A percentile compares a stretch with the other conserved stretches of the same genome.
Conservation (phyloP, 2,113 vertebrate species). For the Herpailurus yagouaroundi region DNA sequence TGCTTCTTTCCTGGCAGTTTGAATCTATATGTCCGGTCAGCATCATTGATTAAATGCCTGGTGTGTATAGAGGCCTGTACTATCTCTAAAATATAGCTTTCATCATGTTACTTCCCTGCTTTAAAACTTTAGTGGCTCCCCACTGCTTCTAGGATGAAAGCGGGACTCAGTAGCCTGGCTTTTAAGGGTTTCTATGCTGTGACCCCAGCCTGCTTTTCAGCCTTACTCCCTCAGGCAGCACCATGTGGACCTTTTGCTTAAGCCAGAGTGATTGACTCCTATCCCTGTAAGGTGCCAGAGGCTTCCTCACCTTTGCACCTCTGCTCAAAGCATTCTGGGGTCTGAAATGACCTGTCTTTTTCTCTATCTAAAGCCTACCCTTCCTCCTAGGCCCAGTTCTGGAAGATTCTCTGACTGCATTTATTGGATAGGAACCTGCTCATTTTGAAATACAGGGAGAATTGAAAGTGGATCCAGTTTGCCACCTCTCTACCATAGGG, state of each 20-base stretch:
- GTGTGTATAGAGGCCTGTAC: not conserved
- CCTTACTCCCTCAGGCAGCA: not conserved
- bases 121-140: slow-evolving; percentile 15
- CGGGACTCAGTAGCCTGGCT: not conserved
- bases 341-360: not conserved
- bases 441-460: slow-evolving; percentile 25
- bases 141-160: slow-evolving; percentile 23
- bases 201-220: not conserved
- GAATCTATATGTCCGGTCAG: slow-evolving; percentile 60
- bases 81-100: slow-evolving; percentile 27
- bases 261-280: not conserved
- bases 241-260: not conserved
- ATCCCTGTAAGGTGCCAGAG: not conserved
- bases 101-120: slow-evolving; percentile 22
- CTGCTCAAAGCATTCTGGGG: not conserved
- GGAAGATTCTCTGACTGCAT: not conserved
- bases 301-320: not conserved
- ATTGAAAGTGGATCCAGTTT: not conserved
- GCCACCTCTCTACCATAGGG: not conserved
- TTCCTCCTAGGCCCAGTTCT: not conserved
- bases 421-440: not conserved
- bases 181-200: not conserved
- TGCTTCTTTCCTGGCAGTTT: slow-evolving; percentile 68
- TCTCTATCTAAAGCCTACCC: not conserved
- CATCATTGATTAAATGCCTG: slow-evolving; percentile 69